Evolutionary conservation across 2,888 invertebrate species (phyloP), one percentile per base, ranked within the genome.

Genomic region (Exephanes ischioxanthus): DNA sequence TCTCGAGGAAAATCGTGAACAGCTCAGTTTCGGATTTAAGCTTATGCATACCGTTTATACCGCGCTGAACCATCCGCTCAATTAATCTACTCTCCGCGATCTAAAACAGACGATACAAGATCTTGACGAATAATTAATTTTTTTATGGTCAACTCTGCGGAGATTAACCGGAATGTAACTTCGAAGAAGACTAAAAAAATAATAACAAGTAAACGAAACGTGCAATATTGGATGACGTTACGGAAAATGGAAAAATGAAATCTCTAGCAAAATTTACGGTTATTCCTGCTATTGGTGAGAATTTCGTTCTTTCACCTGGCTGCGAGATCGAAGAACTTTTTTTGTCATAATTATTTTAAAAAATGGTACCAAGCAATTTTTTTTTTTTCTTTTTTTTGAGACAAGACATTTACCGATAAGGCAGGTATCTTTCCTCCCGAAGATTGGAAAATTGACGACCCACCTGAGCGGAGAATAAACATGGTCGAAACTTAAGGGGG

Each of bases 361-460:
- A 48, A 16, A 48, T 48, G 0, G 45, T 16, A 48, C 16, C 16
- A 16, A 3, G 45, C 9, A 41, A 16, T 48, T 48, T 48, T 16
- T 4, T 3, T 48, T 4, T 16, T 48, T 14, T 9, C n/a, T 37
- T 41, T 11, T 41, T 48, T 48, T 48, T 48, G 4, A 16, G 16
- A 16, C 16, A 16, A 16, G 45, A 48, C 45, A 48, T 48, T 48
- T 73, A 83, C 73, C 11, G 78, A 61, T 66, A 71, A 79, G 51
- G 45, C 67, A 67, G 26, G 58, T 14, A 5, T 22, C 14, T 11
- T 19, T 45, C 11, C 22, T n/a, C 68, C 14, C 68, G 68, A 45
- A 73, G 80, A 82, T 80, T 77, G 53, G 72, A 48, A 84, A 83
- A 83, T 83, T 77, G 76, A 77, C 76, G 77, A 63, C 53, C 37